phyloP scores from a whole-genome alignment of 1,140 invertebrate species.

The Anadara kagoshimensis region DNA sequence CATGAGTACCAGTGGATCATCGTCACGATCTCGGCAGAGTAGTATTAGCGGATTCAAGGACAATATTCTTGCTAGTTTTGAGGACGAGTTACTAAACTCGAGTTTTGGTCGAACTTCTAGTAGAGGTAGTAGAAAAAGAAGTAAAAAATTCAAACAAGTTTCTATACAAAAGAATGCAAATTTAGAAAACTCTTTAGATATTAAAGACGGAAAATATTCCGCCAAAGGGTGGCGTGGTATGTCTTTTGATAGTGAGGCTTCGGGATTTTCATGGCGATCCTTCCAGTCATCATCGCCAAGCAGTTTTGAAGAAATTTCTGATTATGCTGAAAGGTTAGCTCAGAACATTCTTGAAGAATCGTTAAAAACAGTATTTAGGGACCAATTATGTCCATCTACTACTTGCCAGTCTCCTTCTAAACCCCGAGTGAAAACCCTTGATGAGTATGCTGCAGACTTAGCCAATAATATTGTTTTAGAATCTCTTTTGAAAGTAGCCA shows the following conservation, averaged over 20 bases:
- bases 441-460: no score
- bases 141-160: not conserved
- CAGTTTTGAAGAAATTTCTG: slow-evolving; percentile 36
- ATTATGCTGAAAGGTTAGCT: slow-evolving; percentile 52
- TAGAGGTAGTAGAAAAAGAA: slow-evolving; percentile 15
- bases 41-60: slow-evolving; percentile 60
- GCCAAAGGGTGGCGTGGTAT: not conserved
- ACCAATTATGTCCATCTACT: not conserved
- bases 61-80: slow-evolving; percentile 52
- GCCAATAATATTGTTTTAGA: no score
- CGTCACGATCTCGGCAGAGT: slow-evolving; percentile 50
- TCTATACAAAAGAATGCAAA: slow-evolving; percentile 1
- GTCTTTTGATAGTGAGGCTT: slow-evolving; percentile 22
- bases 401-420: not conserved
- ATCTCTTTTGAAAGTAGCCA: no score
- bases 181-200: slow-evolving; percentile 3
- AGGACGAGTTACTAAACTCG: slow-evolving; percentile 52
- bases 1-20: slow-evolving; percentile 36
- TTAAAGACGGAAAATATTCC: slow-evolving; percentile 1
- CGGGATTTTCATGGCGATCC: slow-evolving; percentile 4
- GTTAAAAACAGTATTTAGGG: slow-evolving; percentile 29
- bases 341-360: slow-evolving; percentile 49
- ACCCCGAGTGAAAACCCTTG: no score
- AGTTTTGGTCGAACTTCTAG: slow-evolving; percentile 22
- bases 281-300: slow-evolving; percentile 20